Conservation (phyloP, 2,888 invertebrate species). For the Polydrusus pterygomalis region DNA sequence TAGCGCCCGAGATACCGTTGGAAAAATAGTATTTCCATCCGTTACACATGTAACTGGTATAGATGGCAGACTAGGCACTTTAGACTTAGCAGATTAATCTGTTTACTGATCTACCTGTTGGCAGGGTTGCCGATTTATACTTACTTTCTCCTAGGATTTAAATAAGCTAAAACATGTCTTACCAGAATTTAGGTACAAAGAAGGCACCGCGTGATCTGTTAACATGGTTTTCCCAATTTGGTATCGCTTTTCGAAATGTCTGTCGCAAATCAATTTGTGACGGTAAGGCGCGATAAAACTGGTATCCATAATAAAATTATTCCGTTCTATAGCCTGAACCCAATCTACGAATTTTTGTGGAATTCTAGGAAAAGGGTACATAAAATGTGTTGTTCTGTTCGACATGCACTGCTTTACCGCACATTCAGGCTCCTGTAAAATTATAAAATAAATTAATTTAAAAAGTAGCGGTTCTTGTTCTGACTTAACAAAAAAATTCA, state of each 20-base stretch:
- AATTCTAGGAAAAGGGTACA: neutral
- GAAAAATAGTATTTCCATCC: too few relatives aligned
- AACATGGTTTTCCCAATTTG: neutral
- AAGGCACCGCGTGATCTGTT: neutral
- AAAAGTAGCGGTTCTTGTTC: too few relatives aligned
- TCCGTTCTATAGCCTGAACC: neutral
- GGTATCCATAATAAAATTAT: too few relatives aligned
- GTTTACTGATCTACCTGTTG: too few relatives aligned
- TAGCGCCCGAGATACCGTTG: too few relatives aligned
- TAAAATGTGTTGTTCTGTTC: neutral
- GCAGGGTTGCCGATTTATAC: too few relatives aligned
- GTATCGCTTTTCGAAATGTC: constrained; percentile 1
- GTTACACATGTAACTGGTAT: too few relatives aligned
- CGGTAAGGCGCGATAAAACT: neutral
- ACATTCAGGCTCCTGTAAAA: neutral
- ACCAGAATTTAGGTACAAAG: neutral
- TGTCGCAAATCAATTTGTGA: neutral
- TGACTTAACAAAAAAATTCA: too few relatives aligned
- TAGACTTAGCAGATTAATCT: too few relatives aligned
- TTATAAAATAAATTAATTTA: constrained; percentile 66
- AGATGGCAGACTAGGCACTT: too few relatives aligned
- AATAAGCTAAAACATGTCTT: neutral
- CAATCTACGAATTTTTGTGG: neutral
- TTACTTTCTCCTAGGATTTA: too few relatives aligned
- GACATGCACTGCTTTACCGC: neutral